Conservation (phyloP, 2,888 invertebrate species). For the Caenorhabditis angaria region DNA sequence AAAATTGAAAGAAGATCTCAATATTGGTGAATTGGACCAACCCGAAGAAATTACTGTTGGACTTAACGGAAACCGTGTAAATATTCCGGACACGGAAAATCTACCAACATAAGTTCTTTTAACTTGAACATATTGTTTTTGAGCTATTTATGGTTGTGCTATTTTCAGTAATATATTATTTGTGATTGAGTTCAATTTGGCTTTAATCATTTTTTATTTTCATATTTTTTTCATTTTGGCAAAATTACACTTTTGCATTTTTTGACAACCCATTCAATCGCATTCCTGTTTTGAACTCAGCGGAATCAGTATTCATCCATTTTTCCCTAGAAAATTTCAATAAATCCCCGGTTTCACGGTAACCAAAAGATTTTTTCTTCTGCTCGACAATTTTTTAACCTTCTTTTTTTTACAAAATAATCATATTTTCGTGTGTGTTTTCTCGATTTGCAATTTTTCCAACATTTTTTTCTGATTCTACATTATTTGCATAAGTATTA, state of each 20-base stretch:
- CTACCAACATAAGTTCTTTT: background rate
- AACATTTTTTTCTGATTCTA: too few relatives aligned
- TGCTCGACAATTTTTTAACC: too few relatives aligned
- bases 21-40: slow-evolving; percentile 35
- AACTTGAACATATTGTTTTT: background rate
- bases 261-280: too few relatives aligned
- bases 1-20: slow-evolving; percentile 37
- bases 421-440: too few relatives aligned
- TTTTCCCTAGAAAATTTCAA: background rate
- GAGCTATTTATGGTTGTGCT: background rate
- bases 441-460: too few relatives aligned
- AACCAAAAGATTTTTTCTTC: too few relatives aligned
- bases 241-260: too few relatives aligned
- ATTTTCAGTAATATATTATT: background rate
- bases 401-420: too few relatives aligned
- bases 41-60: slow-evolving; percentile 46
- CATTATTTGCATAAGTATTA: too few relatives aligned
- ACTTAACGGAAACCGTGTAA: slow-evolving; percentile 38
- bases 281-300: slow-evolving; percentile 1
- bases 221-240: background rate
- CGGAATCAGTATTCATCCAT: background rate
- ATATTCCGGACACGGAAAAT: slow-evolving; percentile 7
- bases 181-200: background rate
- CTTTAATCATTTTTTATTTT: background rate
- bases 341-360: background rate